phyloP scores from a whole-genome alignment of 1,140 invertebrate species.

The Saccostrea glomerata region DNA sequence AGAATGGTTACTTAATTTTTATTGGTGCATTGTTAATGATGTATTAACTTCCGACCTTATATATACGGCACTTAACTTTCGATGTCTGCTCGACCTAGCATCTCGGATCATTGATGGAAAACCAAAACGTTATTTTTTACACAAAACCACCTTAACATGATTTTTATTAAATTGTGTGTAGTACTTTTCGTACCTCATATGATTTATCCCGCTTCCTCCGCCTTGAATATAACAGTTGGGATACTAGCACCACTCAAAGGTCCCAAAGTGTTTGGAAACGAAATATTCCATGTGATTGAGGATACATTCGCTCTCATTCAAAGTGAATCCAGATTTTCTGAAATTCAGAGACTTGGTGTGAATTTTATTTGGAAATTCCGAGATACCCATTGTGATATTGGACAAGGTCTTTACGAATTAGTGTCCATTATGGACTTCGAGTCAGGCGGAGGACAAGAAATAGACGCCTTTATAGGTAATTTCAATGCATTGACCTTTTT shows the following conservation, averaged over 20 bases:
- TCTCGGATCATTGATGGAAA: neutral
- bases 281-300: neutral
- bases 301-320: neutral
- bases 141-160: neutral
- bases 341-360: slow-evolving; percentile 8
- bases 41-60: neutral
- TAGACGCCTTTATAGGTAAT: slow-evolving; percentile 50
- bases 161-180: neutral
- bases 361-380: slow-evolving; percentile 2
- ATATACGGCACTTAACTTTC: neutral
- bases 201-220: neutral
- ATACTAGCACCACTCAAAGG: neutral
- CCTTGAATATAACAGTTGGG: neutral
- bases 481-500: neutral
- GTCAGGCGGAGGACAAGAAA: neutral
- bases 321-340: slow-evolving; percentile 2
- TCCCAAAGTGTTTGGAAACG: neutral
- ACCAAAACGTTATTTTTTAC: neutral
- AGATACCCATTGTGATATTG: slow-evolving; percentile 57
- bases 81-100: neutral
- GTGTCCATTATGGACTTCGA: slow-evolving; percentile 35
- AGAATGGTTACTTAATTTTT: slow-evolving; percentile 29
- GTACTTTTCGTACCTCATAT: neutral
- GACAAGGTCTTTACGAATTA: slow-evolving; percentile 52
- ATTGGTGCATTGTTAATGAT: slow-evolving; percentile 32